These are phyloP conservation scores for Ceratina australensis DNA, from an alignment of 1,140 invertebrate genomes.

Conservation along the genomic window DNA sequence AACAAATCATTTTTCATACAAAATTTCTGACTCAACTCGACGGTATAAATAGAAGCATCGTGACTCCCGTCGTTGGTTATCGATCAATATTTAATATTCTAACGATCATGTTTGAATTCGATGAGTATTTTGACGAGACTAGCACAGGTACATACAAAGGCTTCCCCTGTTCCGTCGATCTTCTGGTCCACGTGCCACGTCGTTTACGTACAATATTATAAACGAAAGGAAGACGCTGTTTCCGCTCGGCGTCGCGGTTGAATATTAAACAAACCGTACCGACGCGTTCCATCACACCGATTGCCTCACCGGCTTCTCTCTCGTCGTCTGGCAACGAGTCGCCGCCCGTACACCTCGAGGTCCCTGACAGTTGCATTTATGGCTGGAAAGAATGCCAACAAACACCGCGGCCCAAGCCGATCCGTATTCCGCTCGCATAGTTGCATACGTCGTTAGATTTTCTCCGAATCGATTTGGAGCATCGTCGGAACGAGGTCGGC, in stretches of 20 bases:
- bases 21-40: no score
- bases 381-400: slow-evolving; percentile 11
- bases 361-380: slow-evolving; percentile 8
- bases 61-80: no score
- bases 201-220: not conserved
- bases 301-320: not conserved
- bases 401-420: not conserved
- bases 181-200: not conserved
- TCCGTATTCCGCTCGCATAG: not conserved
- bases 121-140: no score
- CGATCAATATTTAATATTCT: no score
- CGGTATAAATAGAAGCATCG: no score
- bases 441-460: not conserved
- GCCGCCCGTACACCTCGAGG: not conserved
- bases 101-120: no score
- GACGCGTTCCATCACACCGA: slow-evolving; percentile 8
- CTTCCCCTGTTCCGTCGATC: not conserved
- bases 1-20: no score
- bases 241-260: not conserved
- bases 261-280: slow-evolving; percentile 31
- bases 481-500: not conserved
- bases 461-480: slow-evolving; percentile 1
- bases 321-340: slow-evolving; percentile 16
- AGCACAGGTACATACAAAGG: not conserved
- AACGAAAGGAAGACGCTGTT: slow-evolving; percentile 19